Conservation (phyloP, 1,140 invertebrate species). For the Helicorthomorpha holstii region DNA sequence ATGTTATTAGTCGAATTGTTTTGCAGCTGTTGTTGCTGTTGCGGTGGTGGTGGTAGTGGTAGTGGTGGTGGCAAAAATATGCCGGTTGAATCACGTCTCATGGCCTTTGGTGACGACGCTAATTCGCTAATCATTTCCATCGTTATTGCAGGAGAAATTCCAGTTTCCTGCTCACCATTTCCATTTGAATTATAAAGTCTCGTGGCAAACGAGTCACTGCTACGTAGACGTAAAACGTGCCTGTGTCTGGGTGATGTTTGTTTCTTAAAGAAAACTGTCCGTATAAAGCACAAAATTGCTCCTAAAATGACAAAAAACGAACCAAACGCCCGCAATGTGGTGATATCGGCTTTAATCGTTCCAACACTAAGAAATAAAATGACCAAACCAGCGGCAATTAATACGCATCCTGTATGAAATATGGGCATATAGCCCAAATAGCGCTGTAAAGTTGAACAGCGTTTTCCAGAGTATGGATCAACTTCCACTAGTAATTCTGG, state of each 20-base stretch:
- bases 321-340: neutral
- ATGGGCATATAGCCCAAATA: constrained; percentile 1
- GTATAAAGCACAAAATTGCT: constrained; percentile 5
- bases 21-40: too few relatives aligned
- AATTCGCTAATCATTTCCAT: neutral
- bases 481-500: neutral
- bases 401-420: constrained; percentile 3
- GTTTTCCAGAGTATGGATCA: neutral
- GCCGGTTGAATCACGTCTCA: too few relatives aligned
- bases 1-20: too few relatives aligned
- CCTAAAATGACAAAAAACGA: constrained; percentile 4
- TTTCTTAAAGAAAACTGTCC: constrained; percentile 5
- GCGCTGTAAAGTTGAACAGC: neutral
- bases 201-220: neutral
- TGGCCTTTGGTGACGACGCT: too few relatives aligned
- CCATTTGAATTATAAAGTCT: neutral
- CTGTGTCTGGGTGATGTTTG: neutral
- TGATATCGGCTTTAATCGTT: constrained; percentile 6
- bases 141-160: neutral
- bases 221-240: neutral
- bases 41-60: too few relatives aligned
- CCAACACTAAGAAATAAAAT: constrained; percentile 6
- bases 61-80: too few relatives aligned
- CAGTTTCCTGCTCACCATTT: too few relatives aligned
- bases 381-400: constrained; percentile 5